Evolutionary conservation across 2,888 invertebrate species (phyloP), one percentile per base, ranked within the genome.

Genomic region (Strigamia crassipes): DNA sequence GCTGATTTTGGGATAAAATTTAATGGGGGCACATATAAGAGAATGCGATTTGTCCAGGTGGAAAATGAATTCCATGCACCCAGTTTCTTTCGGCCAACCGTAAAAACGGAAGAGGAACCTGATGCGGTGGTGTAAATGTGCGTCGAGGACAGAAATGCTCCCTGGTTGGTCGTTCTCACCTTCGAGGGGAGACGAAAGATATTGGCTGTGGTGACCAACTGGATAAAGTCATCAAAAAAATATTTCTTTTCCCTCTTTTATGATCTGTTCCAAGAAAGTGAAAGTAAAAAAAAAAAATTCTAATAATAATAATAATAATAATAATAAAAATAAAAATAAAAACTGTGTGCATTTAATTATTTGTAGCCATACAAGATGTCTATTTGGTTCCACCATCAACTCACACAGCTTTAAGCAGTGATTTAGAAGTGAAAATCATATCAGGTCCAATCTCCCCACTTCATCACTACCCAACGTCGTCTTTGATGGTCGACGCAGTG

Each of bases 161-260:
- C 56, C 56, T 56, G 56, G 56, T 56, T 56, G 56, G 56, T 21
- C 56, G 21, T 56, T 56, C 56, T 56, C 56, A 56, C 56, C 56
- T 56, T 56, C 21, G 56, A 18, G 56, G 56, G 46, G 56, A 18
- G 18, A 56, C 1, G 56, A 56, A 56, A 56, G 56, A 56, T 56
- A 56, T 56, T 56, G 56, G 56, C 18, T 8, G 18, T 5, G 56
- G 18, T 56, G 56, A 56, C 56, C 56, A 56, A 56, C 56, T n/a
- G 18, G 56, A 56, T 56, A 56, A 56, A 56, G 56, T 56, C 56
- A 56, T 56, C 56, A 56, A 56, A 18, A 51, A 56, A 56, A 56
- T 18, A 21, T 56, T 18, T 46, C 5, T 51, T n/a, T 0, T 12
- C 15, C 27, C 27, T 27, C 27, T 27, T 27, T 56, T 56, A 56